A percentile compares a stretch with the other conserved stretches of the same genome.
Evolutionary conservation across 2,888 invertebrate species (phyloP).

Genomic region (Pantelozetes paolii): DNA sequence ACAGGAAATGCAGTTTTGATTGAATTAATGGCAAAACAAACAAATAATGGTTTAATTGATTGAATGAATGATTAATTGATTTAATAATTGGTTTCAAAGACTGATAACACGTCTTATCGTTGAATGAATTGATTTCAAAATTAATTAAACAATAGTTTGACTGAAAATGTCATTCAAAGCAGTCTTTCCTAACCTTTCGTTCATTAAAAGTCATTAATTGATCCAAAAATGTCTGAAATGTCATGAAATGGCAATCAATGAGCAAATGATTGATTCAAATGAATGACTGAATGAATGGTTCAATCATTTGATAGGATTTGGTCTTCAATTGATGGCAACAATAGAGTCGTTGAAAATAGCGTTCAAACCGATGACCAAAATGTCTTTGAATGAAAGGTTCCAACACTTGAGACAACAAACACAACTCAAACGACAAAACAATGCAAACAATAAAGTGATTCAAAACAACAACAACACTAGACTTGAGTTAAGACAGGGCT

Average conservation of each 20-base stretch:
- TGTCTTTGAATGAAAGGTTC: slow-evolving; percentile 56
- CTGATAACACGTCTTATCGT: no score
- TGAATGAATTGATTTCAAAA: no score
- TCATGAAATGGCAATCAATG: not conserved
- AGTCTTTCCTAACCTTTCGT: no score
- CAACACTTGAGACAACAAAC: slow-evolving; percentile 45
- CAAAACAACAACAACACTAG: slow-evolving; percentile 26
- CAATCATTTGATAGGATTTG: slow-evolving; percentile 21
- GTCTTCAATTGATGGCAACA: slow-evolving; percentile 17
- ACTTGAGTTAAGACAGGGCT: slow-evolving; percentile 48
- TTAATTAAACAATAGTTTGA: no score
- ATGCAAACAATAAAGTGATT: slow-evolving; percentile 10
- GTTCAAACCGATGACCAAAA: slow-evolving; percentile 55
- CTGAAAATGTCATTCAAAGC: no score
- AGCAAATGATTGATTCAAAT: not conserved
- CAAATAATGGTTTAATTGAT: no score
- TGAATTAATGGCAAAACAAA: not conserved
- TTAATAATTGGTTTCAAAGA: no score
- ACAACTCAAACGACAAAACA: not conserved
- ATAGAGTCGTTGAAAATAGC: slow-evolving; percentile 51
- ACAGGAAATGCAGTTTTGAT: slow-evolving; percentile 5
- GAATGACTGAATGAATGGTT: not conserved
- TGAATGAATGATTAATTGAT: not conserved
- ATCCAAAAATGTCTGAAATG: not conserved
- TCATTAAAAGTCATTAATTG: no score